phyloP scores from a whole-genome alignment of 2,888 invertebrate genomes.

The Oxytorus armatus region DNA sequence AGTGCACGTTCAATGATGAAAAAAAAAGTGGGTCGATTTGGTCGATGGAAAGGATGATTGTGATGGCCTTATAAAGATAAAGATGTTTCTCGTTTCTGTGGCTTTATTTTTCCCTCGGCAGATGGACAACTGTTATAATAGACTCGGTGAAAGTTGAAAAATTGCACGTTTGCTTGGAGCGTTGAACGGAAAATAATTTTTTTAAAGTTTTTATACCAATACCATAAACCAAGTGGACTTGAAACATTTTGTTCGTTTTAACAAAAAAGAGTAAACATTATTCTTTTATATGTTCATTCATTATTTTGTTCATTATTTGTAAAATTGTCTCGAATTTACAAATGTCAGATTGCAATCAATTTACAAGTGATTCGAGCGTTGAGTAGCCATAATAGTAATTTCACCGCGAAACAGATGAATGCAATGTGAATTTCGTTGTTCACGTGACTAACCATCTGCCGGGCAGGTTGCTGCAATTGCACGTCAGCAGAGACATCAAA shows the following conservation, averaged over 20 bases:
- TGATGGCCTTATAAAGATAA: constrained; percentile 43
- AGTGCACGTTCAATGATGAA: constrained; percentile 35
- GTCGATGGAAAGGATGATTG: constrained; percentile 50
- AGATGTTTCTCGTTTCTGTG: constrained; percentile 30
- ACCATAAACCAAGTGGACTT: no score
- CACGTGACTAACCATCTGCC: constrained; percentile 36
- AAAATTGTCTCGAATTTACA: no score
- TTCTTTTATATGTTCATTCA: no score
- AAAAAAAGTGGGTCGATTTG: constrained; percentile 58
- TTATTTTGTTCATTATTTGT: no score
- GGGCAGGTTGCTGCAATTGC: constrained; percentile 36
- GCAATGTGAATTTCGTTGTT: constrained; percentile 31
- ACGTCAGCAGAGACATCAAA: constrained; percentile 39
- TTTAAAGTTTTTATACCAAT: background rate
- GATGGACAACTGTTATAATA: constrained; percentile 22
- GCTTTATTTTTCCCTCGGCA: constrained; percentile 25
- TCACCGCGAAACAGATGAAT: no score
- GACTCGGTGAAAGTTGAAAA: constrained; percentile 30
- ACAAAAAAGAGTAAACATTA: no score
- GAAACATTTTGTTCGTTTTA: no score
- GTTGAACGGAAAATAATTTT: background rate
- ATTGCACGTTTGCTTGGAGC: background rate
- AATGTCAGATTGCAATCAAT: no score
- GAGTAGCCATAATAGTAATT: no score
- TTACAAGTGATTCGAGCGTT: no score